These are phyloP conservation scores for Conomelus anceps DNA, from an alignment of 2,888 invertebrate species.

Conservation along the genomic window DNA sequence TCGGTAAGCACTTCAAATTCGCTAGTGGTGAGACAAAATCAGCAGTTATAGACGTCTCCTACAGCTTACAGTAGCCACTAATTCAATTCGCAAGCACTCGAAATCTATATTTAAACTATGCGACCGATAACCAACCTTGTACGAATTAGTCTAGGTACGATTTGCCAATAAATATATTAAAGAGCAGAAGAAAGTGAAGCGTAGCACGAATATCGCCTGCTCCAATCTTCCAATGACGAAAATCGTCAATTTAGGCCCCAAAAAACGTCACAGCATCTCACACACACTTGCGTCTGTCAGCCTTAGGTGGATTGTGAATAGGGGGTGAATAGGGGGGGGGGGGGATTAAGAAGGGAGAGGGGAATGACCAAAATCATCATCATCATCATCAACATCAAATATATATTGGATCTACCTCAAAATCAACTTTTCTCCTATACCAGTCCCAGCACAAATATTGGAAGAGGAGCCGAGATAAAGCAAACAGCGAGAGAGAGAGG, in stretches of 20 bases:
- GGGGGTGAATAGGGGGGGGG: not conserved
- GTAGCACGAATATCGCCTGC: not conserved
- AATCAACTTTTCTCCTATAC: not conserved
- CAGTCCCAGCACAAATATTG: not conserved
- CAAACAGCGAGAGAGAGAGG: not conserved
- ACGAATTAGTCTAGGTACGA: not conserved
- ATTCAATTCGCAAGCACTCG: not conserved
- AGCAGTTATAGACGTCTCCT: not conserved
- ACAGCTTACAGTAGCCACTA: not conserved
- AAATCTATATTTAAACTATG: not conserved
- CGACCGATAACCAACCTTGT: not conserved
- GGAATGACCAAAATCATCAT: not conserved
- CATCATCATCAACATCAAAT: not conserved
- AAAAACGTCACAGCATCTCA: not conserved
- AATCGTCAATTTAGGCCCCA: not conserved
- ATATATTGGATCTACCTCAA: not conserved
- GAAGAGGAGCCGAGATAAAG: not conserved
- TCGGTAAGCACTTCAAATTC: too few species aligned
- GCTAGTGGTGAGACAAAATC: too few species aligned
- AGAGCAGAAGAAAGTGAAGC: not conserved
- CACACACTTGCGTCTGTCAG: not conserved
- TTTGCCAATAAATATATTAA: not conserved
- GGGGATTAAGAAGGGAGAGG: not conserved
- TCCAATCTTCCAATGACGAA: not conserved
- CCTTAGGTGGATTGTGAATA: too few species aligned